Base-by-base conservation (phyloP, 1,140 invertebrate genomes). In the Neocloeon triangulifer region DNA sequence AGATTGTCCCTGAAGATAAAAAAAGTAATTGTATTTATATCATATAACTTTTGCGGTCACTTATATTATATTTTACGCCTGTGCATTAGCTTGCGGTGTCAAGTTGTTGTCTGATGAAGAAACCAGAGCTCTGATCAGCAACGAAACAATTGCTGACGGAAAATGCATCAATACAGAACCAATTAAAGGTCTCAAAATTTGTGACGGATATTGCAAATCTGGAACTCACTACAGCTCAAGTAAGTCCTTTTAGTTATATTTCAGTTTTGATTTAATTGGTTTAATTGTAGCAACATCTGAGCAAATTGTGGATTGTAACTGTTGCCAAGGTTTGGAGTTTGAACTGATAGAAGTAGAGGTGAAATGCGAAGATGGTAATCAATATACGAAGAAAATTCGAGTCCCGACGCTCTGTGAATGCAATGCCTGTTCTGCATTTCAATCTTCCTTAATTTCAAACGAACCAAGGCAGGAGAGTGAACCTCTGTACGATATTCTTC, bases 181-280 rank as follows among this genome's bases (percentile, higher is more conserved):
- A 0, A 50, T 76, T 8, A 30, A 43, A 10, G 62, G 60, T n/a
- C 61, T 76, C 36, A 64, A 58, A 4, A 62, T 73, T 43, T 78
- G 73, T 38, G 46, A 54, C 17, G 73, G 74, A 5, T 44, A 49
- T 14, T 78, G 73, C 42, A 48, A 59, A 35, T 73, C 73, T 2
- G 61, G 61, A 12, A 67, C 68, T 0, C 47, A 57, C n/a, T 76
- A 65, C 33, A 66, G 68, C 40, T 49, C 49, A 39, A 48, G 68
- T 70, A 48, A 59, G 51, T 52, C 15, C 25, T 19, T 3, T 25
- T 30, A 25, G 16, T 31, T 18, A 7, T 13, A 7, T 12, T 12
- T 8, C 25, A 23, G 4, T 8, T 26, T 7, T 34, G 8, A n/a
- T 22, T 34, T 29, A 29, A 19, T 33, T 19, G 7, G 20, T 16